Evolutionary conservation across 2,888 invertebrate species (phyloP), one percentile per base, ranked within the genome.

Genomic region (Celastrina argiolus): DNA sequence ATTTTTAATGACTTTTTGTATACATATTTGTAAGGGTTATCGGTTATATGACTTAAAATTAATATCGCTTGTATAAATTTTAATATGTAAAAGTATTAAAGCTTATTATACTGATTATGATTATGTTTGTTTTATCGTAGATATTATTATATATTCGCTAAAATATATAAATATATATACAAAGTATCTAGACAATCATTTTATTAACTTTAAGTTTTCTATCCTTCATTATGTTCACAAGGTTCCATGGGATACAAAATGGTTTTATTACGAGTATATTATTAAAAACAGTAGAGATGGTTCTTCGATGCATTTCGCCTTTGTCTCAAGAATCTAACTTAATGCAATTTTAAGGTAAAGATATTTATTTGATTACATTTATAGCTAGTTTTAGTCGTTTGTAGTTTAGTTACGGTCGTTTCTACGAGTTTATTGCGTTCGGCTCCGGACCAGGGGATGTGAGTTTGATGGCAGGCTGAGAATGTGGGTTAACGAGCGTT

Each of bases 401-500:
- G 64, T 56, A 64, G 64, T 59, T 64, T 68, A 65, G 61, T 63
- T 56, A 66, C 63, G 56, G 39, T 39, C 45, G 56, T 65, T 41
- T 39, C 16, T 56, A 39, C 41, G 34, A n/a, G 31, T 68, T 64
- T 59, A 34, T 31, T 63, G 56, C 63, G 66, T 66, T 59, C 70
- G 66, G 64, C 63, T 66, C 66, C 56, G 16, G 68, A 51, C 64
- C 65, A 69, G 67, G 75, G 77, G 78, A 79, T 78, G 74, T 74
- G 74, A 79, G 69, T 79, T 77, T 79, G 65, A 65, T 59, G 78
- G 70, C 68, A 68, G 73, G 67, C 58, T 69, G 75, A 75, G 81
- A 81, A 86, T 87, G 86, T 87, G 85, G 87, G 87, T 87, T 87
- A 87, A 87, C 88, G 88, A 88, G 83, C 78, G 78, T 85, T 86